These are phyloP conservation scores for Drosophila dunni DNA, from an alignment of 1,140 invertebrate genomes.

Conservation along the genomic window DNA sequence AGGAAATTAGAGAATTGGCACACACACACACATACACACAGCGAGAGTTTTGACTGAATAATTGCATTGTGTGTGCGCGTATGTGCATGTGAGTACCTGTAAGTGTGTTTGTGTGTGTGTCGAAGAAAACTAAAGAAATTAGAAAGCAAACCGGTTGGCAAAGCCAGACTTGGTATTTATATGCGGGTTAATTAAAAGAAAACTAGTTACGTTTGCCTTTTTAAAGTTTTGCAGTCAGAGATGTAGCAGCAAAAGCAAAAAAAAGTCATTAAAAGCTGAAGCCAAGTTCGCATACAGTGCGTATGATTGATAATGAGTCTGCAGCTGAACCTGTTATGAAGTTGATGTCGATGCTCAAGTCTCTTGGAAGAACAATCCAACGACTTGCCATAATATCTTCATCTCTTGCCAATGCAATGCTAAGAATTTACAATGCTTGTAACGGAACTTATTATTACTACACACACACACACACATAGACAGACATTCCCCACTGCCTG, in stretches of 20 bases:
- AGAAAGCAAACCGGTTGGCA: conserved; percentile 76
- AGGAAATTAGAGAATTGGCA: conserved; percentile 67
- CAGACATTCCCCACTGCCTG: conserved; percentile 14
- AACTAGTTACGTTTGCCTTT: conserved; percentile 66
- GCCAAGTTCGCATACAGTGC: conserved; percentile 57
- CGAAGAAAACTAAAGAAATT: conserved; percentile 70
- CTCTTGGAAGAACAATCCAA: not conserved
- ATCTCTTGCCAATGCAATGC: conserved; percentile 55
- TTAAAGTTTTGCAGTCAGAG: conserved; percentile 12
- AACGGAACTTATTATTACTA: conserved; percentile 70
- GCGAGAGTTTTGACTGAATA: conserved; percentile 8
- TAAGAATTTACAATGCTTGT: conserved; percentile 64
- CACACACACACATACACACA: conserved; percentile 26
- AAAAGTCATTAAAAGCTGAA: conserved; percentile 74
- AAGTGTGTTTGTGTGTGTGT: conserved; percentile 19
- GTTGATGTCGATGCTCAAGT: not conserved
- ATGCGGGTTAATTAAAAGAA: conserved; percentile 81
- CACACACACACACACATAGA: conserved; percentile 12
- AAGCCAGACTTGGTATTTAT: conserved; percentile 66
- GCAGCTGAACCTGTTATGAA: conserved; percentile 10
- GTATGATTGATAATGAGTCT: conserved; percentile 77
- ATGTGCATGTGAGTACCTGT: not conserved
- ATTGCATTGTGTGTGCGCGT: conserved; percentile 3
- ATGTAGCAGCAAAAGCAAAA: conserved; percentile 9
- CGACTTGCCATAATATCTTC: conserved; percentile 37